These are phyloP conservation scores for Acanthurus tractus DNA, from an alignment of 2,797 vertebrate genomes.

Conservation along the genomic window DNA sequence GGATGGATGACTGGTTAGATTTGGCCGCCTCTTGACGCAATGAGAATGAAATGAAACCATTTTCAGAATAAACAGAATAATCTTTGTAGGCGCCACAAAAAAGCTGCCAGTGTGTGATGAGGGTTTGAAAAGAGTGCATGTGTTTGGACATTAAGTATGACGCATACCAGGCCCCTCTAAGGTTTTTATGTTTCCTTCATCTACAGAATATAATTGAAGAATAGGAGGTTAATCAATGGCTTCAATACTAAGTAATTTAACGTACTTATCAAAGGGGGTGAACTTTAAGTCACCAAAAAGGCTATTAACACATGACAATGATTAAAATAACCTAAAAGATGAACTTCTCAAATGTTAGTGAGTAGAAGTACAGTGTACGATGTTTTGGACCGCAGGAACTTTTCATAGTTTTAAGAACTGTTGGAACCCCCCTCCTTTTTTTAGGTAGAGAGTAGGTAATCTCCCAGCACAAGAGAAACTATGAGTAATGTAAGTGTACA, in stretches of 20 bases:
- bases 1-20: conserved; percentile 1
- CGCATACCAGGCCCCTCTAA: conserved; percentile 37
- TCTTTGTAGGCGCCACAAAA: conserved; percentile 27
- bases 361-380: neutral
- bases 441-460: too few relatives aligned
- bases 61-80: conserved; percentile 37
- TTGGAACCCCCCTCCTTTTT: too few relatives aligned
- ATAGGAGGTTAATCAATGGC: conserved; percentile 52
- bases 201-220: conserved; percentile 41
- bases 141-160: conserved; percentile 53
- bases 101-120: conserved; percentile 26
- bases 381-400: too few relatives aligned
- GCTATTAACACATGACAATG: neutral
- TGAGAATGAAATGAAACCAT: conserved; percentile 26
- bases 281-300: conserved; percentile 10
- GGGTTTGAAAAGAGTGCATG: conserved; percentile 23
- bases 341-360: neutral
- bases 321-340: neutral
- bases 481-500: too few relatives aligned
- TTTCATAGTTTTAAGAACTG: too few relatives aligned
- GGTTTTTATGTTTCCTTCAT: conserved; percentile 36
- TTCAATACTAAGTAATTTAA: conserved; percentile 2
- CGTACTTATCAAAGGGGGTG: conserved; percentile 4
- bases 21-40: conserved; percentile 32
- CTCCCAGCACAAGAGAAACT: too few relatives aligned